Evolutionary conservation across 1,140 invertebrate species (phyloP).

Genomic region (Drosophila eugracilis): DNA sequence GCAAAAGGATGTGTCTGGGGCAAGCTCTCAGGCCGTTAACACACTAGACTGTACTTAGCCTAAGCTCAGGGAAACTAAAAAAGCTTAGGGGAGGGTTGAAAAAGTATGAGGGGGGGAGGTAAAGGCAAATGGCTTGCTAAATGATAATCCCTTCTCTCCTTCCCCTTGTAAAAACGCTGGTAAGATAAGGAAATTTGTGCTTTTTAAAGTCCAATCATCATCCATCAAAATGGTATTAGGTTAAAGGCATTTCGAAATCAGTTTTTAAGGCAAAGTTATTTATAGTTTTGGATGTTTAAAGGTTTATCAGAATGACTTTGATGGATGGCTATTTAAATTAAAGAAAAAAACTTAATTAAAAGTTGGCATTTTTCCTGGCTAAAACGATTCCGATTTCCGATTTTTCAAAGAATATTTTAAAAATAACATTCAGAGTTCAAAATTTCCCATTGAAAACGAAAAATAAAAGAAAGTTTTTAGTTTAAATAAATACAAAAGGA

Average conservation of each 20-base stretch:
- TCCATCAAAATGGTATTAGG: constrained; percentile 25
- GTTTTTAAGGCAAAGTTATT: neutral
- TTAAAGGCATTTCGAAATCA: too few species aligned
- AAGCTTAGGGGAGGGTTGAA: neutral
- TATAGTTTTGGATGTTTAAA: neutral
- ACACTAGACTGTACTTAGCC: constrained; percentile 43
- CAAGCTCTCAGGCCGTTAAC: constrained; percentile 47
- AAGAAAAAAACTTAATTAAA: too few species aligned
- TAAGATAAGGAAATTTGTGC: neutral
- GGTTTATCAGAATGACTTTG: neutral
- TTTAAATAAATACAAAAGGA: neutral
- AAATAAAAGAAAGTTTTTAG: too few species aligned
- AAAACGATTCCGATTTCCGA: too few species aligned
- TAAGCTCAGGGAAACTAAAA: constrained; percentile 41
- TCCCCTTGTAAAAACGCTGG: neutral
- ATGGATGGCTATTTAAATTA: neutral
- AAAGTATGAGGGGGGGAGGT: constrained; percentile 1
- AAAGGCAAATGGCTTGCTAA: constrained; percentile 33
- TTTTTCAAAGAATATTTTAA: too few species aligned
- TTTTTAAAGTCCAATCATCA: constrained; percentile 27
- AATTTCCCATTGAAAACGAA: neutral
- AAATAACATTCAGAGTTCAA: too few species aligned
- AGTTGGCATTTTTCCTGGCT: neutral
- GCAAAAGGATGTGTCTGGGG: constrained; percentile 48
- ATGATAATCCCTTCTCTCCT: constrained; percentile 26